Percentiles rank a stretch among this genome's conserved stretches.
These are phyloP conservation scores for Himalopsyche tibetana DNA, from an alignment of 2,888 invertebrate species.

Conservation along the genomic window DNA sequence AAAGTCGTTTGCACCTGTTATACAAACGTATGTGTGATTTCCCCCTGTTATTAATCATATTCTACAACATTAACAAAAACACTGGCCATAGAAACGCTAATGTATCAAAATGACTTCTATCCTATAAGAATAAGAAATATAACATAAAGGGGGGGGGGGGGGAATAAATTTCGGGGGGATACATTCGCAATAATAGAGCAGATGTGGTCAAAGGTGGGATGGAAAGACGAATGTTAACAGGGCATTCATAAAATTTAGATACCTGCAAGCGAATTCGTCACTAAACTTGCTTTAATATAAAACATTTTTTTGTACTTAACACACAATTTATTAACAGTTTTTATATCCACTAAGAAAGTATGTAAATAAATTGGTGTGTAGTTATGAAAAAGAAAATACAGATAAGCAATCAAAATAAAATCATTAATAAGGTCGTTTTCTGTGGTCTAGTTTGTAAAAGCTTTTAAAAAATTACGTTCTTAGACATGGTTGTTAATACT, in stretches of 20 bases:
- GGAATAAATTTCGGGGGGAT: conserved; percentile 47
- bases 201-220: conserved; percentile 49
- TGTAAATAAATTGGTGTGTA: too few species aligned
- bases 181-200: conserved; percentile 56
- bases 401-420: too few species aligned
- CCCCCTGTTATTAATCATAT: background rate
- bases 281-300: too few species aligned
- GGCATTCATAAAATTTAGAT: background rate
- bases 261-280: background rate
- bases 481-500: too few species aligned
- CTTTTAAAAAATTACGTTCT: too few species aligned
- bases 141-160: conserved; percentile 26
- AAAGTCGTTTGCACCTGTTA: background rate
- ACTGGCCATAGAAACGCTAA: conserved; percentile 47
- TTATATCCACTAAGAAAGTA: too few species aligned
- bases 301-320: too few species aligned
- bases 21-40: conserved; percentile 10
- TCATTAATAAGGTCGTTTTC: too few species aligned
- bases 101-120: conserved; percentile 63
- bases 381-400: too few species aligned
- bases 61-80: conserved; percentile 32
- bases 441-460: too few species aligned
- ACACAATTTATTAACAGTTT: too few species aligned
- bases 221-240: conserved; percentile 25
- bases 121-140: conserved; percentile 42